Conservation (phyloP, 2,113 vertebrate species). For the Corythaixoides concolor region DNA sequence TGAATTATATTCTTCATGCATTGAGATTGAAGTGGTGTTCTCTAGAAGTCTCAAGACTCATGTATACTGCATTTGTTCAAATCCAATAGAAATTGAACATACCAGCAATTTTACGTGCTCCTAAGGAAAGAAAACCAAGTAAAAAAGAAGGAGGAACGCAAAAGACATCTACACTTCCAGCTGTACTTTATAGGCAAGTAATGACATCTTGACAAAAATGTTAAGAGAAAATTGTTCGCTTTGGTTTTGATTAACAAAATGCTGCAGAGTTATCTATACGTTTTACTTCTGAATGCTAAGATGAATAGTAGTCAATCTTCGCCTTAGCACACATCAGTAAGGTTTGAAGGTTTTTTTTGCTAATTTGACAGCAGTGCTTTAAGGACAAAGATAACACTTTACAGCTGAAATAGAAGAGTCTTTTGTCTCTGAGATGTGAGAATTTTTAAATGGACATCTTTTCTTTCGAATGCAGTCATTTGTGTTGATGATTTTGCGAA, state of each 20-base stretch:
- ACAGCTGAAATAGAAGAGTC: not conserved
- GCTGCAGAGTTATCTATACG: fast-evolving
- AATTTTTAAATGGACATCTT: not conserved
- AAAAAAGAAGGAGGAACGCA: conserved; percentile 94
- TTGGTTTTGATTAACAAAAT: not conserved
- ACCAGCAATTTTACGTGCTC: conserved; percentile 90
- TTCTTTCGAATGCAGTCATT: not conserved
- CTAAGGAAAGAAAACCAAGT: conserved; percentile 95
- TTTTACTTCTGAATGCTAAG: not conserved
- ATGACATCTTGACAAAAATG: not conserved
- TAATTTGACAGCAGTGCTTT: not conserved
- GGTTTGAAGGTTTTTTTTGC: not conserved
- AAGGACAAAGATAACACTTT: not conserved
- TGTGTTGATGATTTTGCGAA: not conserved
- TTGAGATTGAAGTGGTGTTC: not conserved
- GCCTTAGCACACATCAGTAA: not conserved
- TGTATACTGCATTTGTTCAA: conserved; percentile 61
- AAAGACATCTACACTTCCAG: conserved; percentile 86
- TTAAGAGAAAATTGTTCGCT: not conserved
- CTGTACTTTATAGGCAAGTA: conserved; percentile 94
- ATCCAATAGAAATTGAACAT: conserved; percentile 87
- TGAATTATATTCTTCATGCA: not conserved
- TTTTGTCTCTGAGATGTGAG: not conserved
- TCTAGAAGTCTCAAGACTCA: conserved; percentile 31
- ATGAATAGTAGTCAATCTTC: not conserved